phyloP scores from a whole-genome alignment of 2,888 invertebrate genomes.

The Acronicta aceris region DNA sequence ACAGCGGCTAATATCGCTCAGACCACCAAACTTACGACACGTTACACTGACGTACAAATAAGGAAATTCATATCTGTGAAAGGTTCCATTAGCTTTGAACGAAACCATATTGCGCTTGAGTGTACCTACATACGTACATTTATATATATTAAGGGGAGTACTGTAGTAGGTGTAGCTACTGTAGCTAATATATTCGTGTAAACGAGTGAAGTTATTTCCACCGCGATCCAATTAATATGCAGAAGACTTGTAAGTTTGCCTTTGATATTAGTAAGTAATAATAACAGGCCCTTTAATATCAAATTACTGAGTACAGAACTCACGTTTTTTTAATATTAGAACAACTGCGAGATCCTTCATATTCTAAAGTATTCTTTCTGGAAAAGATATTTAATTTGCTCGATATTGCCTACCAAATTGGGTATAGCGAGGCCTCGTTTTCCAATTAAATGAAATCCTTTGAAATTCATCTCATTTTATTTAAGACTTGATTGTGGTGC shows the following conservation, averaged over 20 bases:
- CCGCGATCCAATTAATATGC: too few species aligned
- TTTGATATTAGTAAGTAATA: too few species aligned
- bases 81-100: slow-evolving; percentile 1
- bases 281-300: too few species aligned
- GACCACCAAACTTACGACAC: neutral
- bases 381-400: slow-evolving; percentile 21
- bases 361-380: neutral
- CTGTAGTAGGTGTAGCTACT: too few species aligned
- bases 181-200: too few species aligned
- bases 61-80: slow-evolving; percentile 4
- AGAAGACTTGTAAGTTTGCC: too few species aligned
- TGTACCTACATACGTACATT: neutral
- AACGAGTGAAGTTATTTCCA: too few species aligned
- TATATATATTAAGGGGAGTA: too few species aligned
- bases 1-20: neutral
- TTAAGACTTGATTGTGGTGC: slow-evolving; percentile 20
- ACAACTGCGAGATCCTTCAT: too few species aligned
- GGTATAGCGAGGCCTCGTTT: slow-evolving; percentile 21
- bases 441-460: slow-evolving; percentile 41
- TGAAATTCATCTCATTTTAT: slow-evolving; percentile 38
- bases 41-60: neutral
- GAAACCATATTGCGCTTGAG: slow-evolving; percentile 1
- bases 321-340: too few species aligned
- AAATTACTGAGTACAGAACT: too few species aligned
- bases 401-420: slow-evolving; percentile 25